Conservation (phyloP, 2,888 invertebrate genomes). For the Teinopalpus imperialis region DNA sequence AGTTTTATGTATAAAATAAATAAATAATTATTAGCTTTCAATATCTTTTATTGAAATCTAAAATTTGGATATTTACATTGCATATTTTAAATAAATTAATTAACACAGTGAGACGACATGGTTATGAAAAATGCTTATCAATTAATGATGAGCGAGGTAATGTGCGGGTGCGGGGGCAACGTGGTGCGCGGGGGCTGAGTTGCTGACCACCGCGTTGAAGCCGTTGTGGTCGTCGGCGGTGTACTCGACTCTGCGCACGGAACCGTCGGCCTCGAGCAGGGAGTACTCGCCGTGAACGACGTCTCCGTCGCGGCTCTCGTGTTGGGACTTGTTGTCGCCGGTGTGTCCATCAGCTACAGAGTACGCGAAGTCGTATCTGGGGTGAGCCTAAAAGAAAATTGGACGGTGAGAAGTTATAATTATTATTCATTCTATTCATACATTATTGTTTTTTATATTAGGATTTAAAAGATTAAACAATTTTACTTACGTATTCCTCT, state of each 20-base stretch:
- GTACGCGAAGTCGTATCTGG: conserved; percentile 81
- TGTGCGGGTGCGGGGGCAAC: conserved; percentile 41
- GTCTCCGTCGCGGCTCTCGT: conserved; percentile 82
- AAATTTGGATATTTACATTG: background rate
- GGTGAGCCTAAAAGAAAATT: conserved; percentile 64
- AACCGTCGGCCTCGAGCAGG: conserved; percentile 74
- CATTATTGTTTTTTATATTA: no score
- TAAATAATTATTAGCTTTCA: background rate
- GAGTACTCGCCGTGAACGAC: conserved; percentile 81
- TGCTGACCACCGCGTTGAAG: conserved; percentile 68
- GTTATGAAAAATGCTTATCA: no score
- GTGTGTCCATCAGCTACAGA: conserved; percentile 81
- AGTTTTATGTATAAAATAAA: background rate
- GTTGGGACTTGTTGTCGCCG: conserved; percentile 83
- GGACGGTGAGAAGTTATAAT: conserved; percentile 25
- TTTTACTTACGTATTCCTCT: conserved; percentile 32
- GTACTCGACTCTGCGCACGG: conserved; percentile 77
- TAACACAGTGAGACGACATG: no score
- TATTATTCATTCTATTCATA: no score
- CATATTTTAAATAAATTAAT: background rate
- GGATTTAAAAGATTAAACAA: no score
- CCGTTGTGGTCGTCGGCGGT: conserved; percentile 78
- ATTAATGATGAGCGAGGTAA: conserved; percentile 48
- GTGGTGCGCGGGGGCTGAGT: conserved; percentile 58
- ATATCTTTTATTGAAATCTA: background rate